A percentile compares a stretch with the other conserved stretches of the same genome.
Conservation (phyloP, 2,113 vertebrate species). For the Gavia stellata region DNA sequence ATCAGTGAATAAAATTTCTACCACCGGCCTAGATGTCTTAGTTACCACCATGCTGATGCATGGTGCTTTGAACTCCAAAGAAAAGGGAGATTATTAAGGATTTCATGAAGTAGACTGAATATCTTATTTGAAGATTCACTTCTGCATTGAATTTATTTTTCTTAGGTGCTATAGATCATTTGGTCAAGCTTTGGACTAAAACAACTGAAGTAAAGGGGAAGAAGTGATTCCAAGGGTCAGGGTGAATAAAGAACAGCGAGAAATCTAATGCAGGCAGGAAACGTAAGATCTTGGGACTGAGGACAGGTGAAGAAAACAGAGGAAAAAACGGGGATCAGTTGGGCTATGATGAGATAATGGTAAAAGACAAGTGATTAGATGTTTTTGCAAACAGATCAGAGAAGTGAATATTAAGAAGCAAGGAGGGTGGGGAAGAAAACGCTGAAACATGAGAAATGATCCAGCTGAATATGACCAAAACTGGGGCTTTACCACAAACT, state of each 20-base stretch:
- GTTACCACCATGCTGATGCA: not conserved
- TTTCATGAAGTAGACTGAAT: not conserved
- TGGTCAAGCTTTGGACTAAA: not conserved
- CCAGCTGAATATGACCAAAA: too few species aligned
- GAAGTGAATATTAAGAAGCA: not conserved
- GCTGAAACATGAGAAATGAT: too few species aligned
- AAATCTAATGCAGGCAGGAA: not conserved
- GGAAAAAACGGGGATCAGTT: not conserved
- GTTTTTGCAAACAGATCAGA: not conserved
- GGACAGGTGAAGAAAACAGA: not conserved
- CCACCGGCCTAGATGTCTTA: not conserved
- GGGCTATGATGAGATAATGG: not conserved
- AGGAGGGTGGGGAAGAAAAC: fast-evolving
- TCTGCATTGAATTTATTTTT: not conserved
- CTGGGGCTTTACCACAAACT: too few species aligned
- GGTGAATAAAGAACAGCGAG: not conserved
- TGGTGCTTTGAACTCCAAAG: not conserved
- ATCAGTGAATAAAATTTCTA: not conserved
- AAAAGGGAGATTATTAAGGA: not conserved
- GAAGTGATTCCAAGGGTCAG: too few species aligned
- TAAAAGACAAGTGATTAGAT: not conserved
- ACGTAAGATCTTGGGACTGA: not conserved
- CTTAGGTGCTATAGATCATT: not conserved
- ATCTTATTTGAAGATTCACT: not conserved
- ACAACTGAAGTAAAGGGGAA: too few species aligned